Conservation (phyloP, 1,140 invertebrate genomes). For the Leguminivora glycinivorella region DNA sequence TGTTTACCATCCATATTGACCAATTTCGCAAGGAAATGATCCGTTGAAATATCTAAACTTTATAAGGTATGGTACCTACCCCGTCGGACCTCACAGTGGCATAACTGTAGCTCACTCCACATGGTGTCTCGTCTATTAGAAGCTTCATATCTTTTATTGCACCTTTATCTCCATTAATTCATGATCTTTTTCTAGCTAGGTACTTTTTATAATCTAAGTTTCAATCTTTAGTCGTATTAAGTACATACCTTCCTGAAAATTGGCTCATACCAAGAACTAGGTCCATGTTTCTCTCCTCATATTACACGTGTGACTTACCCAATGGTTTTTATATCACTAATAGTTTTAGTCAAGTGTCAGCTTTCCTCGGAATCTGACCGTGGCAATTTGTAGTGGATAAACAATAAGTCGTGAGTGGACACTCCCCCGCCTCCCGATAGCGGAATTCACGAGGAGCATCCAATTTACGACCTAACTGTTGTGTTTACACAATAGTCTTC, state of each 20-base stretch:
- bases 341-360: conserved; percentile 44
- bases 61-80: conserved; percentile 25
- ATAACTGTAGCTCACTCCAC: conserved; percentile 57
- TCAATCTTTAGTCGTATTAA: too few relatives aligned
- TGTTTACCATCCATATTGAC: conserved; percentile 45
- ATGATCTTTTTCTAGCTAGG: not conserved
- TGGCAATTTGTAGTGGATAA: conserved; percentile 62
- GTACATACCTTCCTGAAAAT: too few relatives aligned
- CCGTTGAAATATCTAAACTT: conserved; percentile 48
- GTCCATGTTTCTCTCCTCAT: conserved; percentile 1
- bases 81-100: conserved; percentile 43
- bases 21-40: conserved; percentile 56
- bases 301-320: conserved; percentile 30
- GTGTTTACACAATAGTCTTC: conserved; percentile 47
- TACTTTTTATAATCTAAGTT: not conserved
- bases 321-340: not conserved
- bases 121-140: conserved; percentile 44
- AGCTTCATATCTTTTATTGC: conserved; percentile 28
- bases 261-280: not conserved
- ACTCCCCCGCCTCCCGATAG: conserved; percentile 56
- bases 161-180: not conserved
- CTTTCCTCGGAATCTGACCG: conserved; percentile 53
- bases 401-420: conserved; percentile 65
- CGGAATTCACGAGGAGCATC: conserved; percentile 54
- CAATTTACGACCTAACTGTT: conserved; percentile 65